These are phyloP conservation scores for Liopterus haemorrhoidalis DNA, from an alignment of 2,888 invertebrate species.

Conservation along the genomic window DNA sequence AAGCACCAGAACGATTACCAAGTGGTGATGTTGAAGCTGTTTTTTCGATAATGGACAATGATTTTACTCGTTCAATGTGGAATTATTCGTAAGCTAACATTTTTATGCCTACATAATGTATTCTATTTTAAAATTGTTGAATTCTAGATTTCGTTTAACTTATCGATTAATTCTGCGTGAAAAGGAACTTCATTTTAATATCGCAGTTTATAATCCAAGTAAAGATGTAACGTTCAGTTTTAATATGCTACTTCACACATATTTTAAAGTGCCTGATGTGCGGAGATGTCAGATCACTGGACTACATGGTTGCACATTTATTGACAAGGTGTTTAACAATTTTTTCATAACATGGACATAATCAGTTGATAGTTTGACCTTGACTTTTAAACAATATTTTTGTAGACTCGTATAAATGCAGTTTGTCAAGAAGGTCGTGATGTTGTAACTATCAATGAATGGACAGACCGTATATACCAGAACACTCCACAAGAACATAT, in stretches of 20 bases:
- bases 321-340: conserved; percentile 53
- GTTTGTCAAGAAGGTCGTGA: conserved; percentile 87
- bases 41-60: conserved; percentile 87
- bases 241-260: conserved; percentile 88
- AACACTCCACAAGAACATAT: conserved; percentile 89
- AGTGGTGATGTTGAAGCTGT: conserved; percentile 90
- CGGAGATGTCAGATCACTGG: conserved; percentile 87
- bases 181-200: conserved; percentile 87
- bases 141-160: conserved; percentile 76
- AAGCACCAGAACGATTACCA: conserved; percentile 78
- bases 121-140: conserved; percentile 14
- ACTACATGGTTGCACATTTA: conserved; percentile 72
- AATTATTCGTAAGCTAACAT: conserved; percentile 69
- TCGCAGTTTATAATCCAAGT: conserved; percentile 90
- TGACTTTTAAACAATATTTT: conserved; percentile 14
- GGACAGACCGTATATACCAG: conserved; percentile 91
- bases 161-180: conserved; percentile 86
- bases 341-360: conserved; percentile 1
- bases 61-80: conserved; percentile 91
- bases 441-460: conserved; percentile 82
- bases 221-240: conserved; percentile 86
- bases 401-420: conserved; percentile 73
- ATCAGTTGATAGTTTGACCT: neutral
- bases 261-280: conserved; percentile 93
- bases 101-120: neutral